A percentile compares a stretch with the other conserved stretches of the same genome.
phyloP scores from a whole-genome alignment of 2,797 vertebrate species.

The Ctenopoma multispine region DNA sequence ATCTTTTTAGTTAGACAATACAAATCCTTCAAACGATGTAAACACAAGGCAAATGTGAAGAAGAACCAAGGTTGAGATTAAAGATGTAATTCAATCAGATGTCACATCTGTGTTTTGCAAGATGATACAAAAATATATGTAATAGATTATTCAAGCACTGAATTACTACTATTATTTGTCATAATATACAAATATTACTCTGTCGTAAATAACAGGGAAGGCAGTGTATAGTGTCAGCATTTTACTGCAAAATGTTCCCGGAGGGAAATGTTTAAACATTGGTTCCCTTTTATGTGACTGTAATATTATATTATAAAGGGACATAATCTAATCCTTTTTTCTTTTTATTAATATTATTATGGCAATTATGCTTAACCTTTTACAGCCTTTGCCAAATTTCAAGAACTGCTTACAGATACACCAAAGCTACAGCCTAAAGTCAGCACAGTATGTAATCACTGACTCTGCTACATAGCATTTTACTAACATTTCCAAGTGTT shows the following conservation, averaged over 20 bases:
- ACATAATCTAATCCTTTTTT: constrained; percentile 13
- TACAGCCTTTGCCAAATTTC: background rate
- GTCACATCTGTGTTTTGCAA: constrained; percentile 22
- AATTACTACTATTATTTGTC: background rate
- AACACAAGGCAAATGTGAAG: constrained; percentile 48
- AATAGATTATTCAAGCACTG: constrained; percentile 4
- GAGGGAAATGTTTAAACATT: constrained; percentile 1
- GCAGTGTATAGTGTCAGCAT: background rate
- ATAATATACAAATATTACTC: background rate
- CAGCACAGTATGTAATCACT: background rate
- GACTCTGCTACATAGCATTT: background rate
- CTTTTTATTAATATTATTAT: background rate
- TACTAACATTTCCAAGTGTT: background rate
- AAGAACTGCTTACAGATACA: background rate
- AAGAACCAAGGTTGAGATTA: constrained; percentile 6
- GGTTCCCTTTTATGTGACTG: constrained; percentile 3
- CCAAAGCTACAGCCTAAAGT: background rate
- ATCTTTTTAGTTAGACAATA: constrained; percentile 71
- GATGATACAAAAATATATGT: background rate
- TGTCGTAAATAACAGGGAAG: background rate
- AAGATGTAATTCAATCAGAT: constrained; percentile 20
- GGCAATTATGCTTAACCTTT: background rate
- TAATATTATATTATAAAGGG: constrained; percentile 2
- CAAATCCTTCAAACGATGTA: constrained; percentile 66
- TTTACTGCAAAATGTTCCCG: background rate